Percentiles rank a stretch among this genome's conserved stretches.
Conservation (phyloP, 1,140 invertebrate genomes). For the Pogonomyrmex californicus region DNA sequence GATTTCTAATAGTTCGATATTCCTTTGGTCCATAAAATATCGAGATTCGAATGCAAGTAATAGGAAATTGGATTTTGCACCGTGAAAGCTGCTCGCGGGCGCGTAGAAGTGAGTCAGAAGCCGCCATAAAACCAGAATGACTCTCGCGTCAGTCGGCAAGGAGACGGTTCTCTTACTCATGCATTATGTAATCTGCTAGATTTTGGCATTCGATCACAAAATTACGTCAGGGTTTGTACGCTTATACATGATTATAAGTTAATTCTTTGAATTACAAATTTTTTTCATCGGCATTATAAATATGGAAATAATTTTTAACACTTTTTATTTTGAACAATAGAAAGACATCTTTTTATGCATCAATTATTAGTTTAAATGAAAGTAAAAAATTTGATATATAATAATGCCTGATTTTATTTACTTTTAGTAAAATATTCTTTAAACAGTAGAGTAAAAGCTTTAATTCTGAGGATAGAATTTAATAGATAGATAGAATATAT, state of each 20-base stretch:
- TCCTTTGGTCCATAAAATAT: constrained; percentile 34
- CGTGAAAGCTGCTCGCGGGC: constrained; percentile 10
- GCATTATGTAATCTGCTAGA: constrained; percentile 65
- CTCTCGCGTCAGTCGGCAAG: constrained; percentile 20
- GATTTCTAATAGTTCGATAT: neutral
- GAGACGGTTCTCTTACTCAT: constrained; percentile 69
- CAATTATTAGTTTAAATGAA: neutral
- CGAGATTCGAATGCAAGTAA: constrained; percentile 38
- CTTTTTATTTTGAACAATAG: neutral
- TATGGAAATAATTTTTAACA: neutral
- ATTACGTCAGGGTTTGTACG: constrained; percentile 1
- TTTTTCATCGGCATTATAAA: neutral
- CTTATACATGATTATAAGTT: constrained; percentile 36
- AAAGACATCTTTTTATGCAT: neutral
- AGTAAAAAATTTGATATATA: neutral
- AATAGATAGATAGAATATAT: neutral
- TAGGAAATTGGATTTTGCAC: constrained; percentile 54
- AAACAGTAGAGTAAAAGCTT: neutral
- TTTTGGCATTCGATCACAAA: constrained; percentile 64
- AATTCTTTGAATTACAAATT: constrained; percentile 39
- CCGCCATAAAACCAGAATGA: constrained; percentile 52
- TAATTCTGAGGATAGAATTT: neutral
- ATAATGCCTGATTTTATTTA: neutral
- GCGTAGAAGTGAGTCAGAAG: constrained; percentile 55
- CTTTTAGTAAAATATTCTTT: neutral